Percentiles rank a stretch among this genome's conserved stretches.
Conservation (phyloP, 2,888 invertebrate genomes). For the Trichopria drosophilae region DNA sequence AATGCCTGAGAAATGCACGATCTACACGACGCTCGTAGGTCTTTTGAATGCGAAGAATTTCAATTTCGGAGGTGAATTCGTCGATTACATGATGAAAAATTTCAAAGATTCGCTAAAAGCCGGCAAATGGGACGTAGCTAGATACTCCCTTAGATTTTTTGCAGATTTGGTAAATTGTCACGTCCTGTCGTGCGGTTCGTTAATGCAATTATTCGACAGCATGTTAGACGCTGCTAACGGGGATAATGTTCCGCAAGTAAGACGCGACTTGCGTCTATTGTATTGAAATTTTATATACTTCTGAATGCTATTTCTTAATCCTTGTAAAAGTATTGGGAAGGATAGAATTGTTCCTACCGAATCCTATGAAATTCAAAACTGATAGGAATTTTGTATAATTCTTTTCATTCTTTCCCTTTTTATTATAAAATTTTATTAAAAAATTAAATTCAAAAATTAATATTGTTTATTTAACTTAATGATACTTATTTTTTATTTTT, state of each 20-base stretch:
- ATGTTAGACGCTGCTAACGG: slow-evolving; percentile 94
- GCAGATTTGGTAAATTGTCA: slow-evolving; percentile 97
- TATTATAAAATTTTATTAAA: no score
- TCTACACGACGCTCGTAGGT: slow-evolving; percentile 96
- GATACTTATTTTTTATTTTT: no score
- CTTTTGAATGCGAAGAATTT: slow-evolving; percentile 97
- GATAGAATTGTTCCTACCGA: no score
- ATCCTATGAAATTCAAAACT: no score
- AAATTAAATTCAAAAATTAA: no score
- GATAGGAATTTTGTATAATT: no score
- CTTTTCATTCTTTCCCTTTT: no score
- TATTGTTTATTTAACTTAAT: no score
- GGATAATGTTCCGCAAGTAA: slow-evolving; percentile 87
- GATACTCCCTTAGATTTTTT: slow-evolving; percentile 86
- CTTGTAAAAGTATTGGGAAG: no score
- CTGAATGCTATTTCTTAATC: slow-evolving; percentile 89
- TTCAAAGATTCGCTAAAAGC: slow-evolving; percentile 90
- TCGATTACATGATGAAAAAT: slow-evolving; percentile 91
- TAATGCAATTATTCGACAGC: slow-evolving; percentile 87
- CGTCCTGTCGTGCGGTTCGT: slow-evolving; percentile 89
- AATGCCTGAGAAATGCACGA: slow-evolving; percentile 97
- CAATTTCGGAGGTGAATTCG: slow-evolving; percentile 97
- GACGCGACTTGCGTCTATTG: slow-evolving; percentile 82
- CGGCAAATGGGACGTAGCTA: slow-evolving; percentile 88
- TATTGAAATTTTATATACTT: no score